phyloP scores from a whole-genome alignment of 2,888 invertebrate species.

The Oscheius sp. region DNA sequence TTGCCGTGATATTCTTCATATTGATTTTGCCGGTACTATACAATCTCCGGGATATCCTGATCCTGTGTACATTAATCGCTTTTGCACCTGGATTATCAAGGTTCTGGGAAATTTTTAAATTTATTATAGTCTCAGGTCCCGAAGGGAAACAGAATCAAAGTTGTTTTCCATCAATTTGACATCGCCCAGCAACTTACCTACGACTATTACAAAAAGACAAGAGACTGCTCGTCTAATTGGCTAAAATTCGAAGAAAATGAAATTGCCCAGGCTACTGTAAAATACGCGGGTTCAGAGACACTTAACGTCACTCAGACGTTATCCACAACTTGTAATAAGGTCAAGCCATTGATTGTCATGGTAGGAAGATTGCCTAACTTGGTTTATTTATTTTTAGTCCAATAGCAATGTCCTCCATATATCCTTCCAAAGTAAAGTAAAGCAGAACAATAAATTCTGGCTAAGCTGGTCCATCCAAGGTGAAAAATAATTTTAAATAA shows the following conservation, averaged over 20 bases:
- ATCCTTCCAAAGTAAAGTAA: constrained; percentile 44
- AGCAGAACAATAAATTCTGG: constrained; percentile 69
- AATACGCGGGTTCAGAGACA: constrained; percentile 18
- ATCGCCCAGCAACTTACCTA: constrained; percentile 29
- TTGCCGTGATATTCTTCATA: constrained; percentile 59
- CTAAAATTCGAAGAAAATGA: constrained; percentile 47
- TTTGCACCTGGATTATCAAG: constrained; percentile 51
- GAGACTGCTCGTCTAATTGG: not conserved
- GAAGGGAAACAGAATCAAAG: constrained; percentile 60
- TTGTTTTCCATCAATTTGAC: constrained; percentile 61
- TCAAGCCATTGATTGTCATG: constrained; percentile 30
- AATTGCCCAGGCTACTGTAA: constrained; percentile 40
- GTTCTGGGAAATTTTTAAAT: constrained; percentile 19
- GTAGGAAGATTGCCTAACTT: constrained; percentile 9
- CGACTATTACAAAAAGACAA: not conserved
- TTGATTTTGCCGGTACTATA: constrained; percentile 56
- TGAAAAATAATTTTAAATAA: too few relatives aligned
- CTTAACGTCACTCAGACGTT: constrained; percentile 42
- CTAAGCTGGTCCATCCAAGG: constrained; percentile 61
- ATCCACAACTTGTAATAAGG: constrained; percentile 38
- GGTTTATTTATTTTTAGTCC: constrained; percentile 41
- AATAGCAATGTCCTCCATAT: constrained; percentile 53
- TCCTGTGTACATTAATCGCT: constrained; percentile 42
- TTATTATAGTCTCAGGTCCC: constrained; percentile 40
- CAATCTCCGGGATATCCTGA: constrained; percentile 70